Evolutionary conservation across 2,888 invertebrate genomes (phyloP), one percentile per base, ranked within the genome.

Genomic region (Drepanosiphum platanoidis): DNA sequence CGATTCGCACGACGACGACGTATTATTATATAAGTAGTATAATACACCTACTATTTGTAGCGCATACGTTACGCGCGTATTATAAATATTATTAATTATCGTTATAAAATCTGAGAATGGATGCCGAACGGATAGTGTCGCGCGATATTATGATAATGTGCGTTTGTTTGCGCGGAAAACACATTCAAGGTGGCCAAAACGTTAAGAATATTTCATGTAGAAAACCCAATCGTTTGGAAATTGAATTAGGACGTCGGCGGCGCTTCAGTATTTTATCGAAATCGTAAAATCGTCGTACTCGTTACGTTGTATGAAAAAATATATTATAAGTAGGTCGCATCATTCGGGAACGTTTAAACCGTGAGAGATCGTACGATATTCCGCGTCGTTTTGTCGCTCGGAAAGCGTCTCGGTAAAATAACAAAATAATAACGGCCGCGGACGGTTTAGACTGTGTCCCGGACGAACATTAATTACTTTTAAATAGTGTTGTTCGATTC

Each of bases 171-270:
- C 39, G 15, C 18, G 30, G 30, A 72, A 72, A 72, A 72, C 18
- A 46, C 72, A 30, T 42, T 42, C 27, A 72, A 72, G 30, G 72
- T 72, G 30, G 9, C 18, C 9, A 22, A 71, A 72, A 42, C 30
- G 18, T 27, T 72, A 18, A 9, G 42, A 30, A 42, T 30, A 46
- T 30, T 46, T 42, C 30, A 30, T 42, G 30, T 72, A 30, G 9
- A 22, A 72, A 30, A 72, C 42, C 18, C 42, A 72, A 72, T 72
- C 72, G 72, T 72, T 72, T 42, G 72, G 42, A 30, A 72, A 72
- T 34, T 13, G 32, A 75, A 75, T 58, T 58, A 75, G 34, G 34
- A 66, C 32, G 4, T 7, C 7, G 8, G 58, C 3, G 32, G 30
- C 34, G 32, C 52, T 52, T 68, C 18, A 13, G 30, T 30, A 8